Evolutionary conservation across 64 coral and sea anemone genomes (phyloP).

Genomic region (Stichodactyla helianthus): DNA sequence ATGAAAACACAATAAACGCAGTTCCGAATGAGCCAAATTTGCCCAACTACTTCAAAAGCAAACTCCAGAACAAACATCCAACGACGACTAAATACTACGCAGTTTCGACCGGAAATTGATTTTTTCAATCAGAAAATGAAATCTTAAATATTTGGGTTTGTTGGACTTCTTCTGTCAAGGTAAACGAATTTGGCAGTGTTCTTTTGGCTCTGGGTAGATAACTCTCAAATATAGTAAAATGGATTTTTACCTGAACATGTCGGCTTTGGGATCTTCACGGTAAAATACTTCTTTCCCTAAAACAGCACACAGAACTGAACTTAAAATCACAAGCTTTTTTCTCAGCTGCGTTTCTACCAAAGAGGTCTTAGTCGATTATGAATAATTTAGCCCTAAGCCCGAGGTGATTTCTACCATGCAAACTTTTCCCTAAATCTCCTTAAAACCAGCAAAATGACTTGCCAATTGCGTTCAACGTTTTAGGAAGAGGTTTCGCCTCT

Average conservation of each 20-base stretch:
- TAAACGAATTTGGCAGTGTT: background rate
- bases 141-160: slow-evolving; percentile 10
- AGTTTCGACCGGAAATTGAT: slow-evolving; percentile 16
- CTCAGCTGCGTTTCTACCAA: background rate
- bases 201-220: background rate
- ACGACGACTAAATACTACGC: background rate
- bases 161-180: background rate
- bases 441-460: slow-evolving; percentile 5
- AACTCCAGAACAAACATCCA: slow-evolving; percentile 17
- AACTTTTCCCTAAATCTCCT: background rate
- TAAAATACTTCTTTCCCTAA: background rate
- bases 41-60: slow-evolving; percentile 14
- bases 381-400: slow-evolving; percentile 1
- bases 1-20: slow-evolving; percentile 13
- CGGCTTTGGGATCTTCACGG: background rate
- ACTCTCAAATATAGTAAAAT: background rate
- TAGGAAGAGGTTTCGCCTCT: background rate
- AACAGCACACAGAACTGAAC: background rate
- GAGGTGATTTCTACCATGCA: slow-evolving; percentile 5
- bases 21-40: slow-evolving; percentile 24
- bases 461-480: slow-evolving; percentile 5
- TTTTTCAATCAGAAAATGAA: slow-evolving; percentile 25
- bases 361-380: background rate
- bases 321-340: background rate
- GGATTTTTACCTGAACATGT: slow-evolving; percentile 4